Conservation (phyloP, 2,888 invertebrate species). For the Nysson spinosus region DNA sequence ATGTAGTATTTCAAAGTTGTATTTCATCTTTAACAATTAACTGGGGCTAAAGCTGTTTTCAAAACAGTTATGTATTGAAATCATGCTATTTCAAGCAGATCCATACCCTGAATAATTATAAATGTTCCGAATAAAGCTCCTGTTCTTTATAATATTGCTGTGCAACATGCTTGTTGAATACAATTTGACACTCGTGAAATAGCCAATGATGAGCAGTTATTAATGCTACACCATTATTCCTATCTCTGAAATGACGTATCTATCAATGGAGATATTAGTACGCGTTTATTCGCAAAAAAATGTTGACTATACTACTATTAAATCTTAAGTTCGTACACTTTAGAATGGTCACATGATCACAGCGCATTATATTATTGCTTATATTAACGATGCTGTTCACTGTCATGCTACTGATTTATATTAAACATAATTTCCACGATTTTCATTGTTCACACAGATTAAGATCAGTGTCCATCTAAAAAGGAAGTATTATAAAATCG, state of each 20-base stretch:
- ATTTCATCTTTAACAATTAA: no score
- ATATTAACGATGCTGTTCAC: slow-evolving; percentile 3
- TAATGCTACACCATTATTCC: slow-evolving; percentile 10
- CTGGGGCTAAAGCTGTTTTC: not conserved
- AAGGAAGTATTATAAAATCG: slow-evolving; percentile 4
- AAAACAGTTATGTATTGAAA: not conserved
- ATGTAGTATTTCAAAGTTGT: no score
- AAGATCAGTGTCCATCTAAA: slow-evolving; percentile 10
- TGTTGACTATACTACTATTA: slow-evolving; percentile 14
- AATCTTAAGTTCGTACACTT: slow-evolving; percentile 2
- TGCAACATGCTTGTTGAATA: slow-evolving; percentile 11
- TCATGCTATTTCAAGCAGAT: not conserved
- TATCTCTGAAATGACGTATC: slow-evolving; percentile 16
- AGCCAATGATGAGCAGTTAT: slow-evolving; percentile 2
- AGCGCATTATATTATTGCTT: not conserved
- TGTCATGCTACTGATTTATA: not conserved
- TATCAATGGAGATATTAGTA: slow-evolving; percentile 3
- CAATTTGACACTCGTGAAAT: slow-evolving; percentile 14
- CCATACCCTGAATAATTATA: not conserved
- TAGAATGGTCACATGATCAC: not conserved
- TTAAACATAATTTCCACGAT: slow-evolving; percentile 8
- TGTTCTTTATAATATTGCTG: slow-evolving; percentile 3
- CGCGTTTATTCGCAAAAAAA: slow-evolving; percentile 2
- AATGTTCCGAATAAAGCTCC: not conserved
- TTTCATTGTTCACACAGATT: slow-evolving; percentile 18